Base-by-base conservation (phyloP, 53 echinoderm and acorn worm genomes). In the Zoroaster sp. region DNA sequence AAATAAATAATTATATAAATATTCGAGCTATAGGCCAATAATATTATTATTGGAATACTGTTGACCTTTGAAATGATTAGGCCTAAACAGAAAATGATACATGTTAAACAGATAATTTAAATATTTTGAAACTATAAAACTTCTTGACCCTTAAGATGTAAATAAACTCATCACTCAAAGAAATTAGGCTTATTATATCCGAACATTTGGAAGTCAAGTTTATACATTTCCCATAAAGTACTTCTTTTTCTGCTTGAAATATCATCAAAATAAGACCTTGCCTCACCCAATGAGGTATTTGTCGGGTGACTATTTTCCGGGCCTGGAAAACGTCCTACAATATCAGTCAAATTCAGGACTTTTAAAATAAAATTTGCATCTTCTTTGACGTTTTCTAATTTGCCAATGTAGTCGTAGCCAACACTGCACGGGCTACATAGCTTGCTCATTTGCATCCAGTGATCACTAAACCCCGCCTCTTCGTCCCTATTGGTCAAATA, bases 391-490 rank as follows among this genome's bases (percentile, higher is more conserved):
- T 89, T 87, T 69, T 94, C 94, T 35, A 94, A 36, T 75, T 94
- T 90, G 12, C 92, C 92, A 21, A 94, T 76, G 47, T 69, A 90
- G 45, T 94, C 92, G 67, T 92, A 94, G 9, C 66, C 73, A n/a
- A 94, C 87, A 35, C 75, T 85, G 42, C 94, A 94, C 2, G 94
- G 94, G 37, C 89, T 92, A 45, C 94, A 94, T 33, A 94, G 39
- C 44, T 92, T 92, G 72, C 89, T 89, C 92, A 92, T 94, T 74
- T 94, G 92, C 52, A 92, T 92, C 94, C 94, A 94, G 12, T 87
- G 74, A 2, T 59, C 18, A 25, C n/a, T 52, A 75, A 59, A 87
- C 32, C 47, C 34, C 18, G 35, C 36, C 15, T 73, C 73, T 39
- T 53, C 41, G 15, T 25, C 54, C 73, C 21, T 47, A 87, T 87